phyloP scores from a whole-genome alignment of 2,113 vertebrate genomes.

The Calidris pugnax region DNA sequence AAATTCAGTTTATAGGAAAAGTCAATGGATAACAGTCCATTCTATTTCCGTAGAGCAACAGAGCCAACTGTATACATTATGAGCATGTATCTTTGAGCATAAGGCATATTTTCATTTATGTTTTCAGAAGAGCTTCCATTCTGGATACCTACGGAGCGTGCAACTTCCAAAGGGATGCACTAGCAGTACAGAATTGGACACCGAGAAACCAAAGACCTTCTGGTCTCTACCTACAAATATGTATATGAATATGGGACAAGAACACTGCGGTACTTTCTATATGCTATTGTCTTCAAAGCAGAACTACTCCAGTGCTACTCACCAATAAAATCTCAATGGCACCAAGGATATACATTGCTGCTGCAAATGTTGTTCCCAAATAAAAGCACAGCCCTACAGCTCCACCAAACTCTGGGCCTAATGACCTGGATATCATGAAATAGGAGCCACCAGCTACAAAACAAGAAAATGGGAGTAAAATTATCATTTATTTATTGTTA shows the following conservation, averaged over 20 bases:
- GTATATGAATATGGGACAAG: background rate
- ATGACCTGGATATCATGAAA: slow-evolving; percentile 97
- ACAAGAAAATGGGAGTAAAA: background rate
- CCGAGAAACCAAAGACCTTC: background rate
- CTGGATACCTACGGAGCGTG: background rate
- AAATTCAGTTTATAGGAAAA: background rate
- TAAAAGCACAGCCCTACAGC: slow-evolving; percentile 98
- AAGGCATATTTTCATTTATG: background rate
- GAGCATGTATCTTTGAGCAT: background rate
- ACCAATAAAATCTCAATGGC: slow-evolving; percentile 97
- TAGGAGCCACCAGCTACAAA: slow-evolving; percentile 92
- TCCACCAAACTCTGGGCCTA: slow-evolving; percentile 97
- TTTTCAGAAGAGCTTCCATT: background rate
- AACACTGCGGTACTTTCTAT: background rate
- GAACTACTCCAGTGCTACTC: slow-evolving; percentile 67
- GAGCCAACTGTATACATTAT: background rate
- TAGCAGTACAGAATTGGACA: background rate
- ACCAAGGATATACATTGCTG: slow-evolving; percentile 97
- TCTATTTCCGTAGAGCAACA: background rate
- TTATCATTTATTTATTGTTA: background rate
- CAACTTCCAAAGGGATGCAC: background rate
- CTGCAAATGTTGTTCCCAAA: slow-evolving; percentile 95
- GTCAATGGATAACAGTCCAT: background rate
- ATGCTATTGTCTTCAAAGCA: background rate
- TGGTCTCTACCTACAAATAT: background rate